Evolutionary conservation across 2,797 vertebrate species (phyloP).

Genomic region (Enteromius radiatus): DNA sequence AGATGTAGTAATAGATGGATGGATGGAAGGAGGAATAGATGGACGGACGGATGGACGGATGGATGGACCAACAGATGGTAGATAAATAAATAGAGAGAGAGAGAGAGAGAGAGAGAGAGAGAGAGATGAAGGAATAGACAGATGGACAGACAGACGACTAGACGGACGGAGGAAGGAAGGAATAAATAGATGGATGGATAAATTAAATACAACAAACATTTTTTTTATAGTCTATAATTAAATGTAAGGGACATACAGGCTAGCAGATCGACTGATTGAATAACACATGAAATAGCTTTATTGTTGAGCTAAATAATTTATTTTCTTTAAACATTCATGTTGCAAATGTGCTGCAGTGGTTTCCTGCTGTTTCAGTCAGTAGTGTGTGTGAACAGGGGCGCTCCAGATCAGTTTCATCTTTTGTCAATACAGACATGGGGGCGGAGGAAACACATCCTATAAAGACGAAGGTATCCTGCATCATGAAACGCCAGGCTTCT

Average conservation of each 20-base stretch:
- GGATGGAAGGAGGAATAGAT: too few relatives aligned
- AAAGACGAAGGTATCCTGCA: slow-evolving; percentile 79
- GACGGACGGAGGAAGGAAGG: too few relatives aligned
- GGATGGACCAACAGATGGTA: background rate
- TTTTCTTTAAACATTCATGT: background rate
- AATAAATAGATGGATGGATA: too few relatives aligned
- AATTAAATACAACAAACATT: too few relatives aligned
- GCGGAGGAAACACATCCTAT: slow-evolving; percentile 79
- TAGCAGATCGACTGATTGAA: background rate
- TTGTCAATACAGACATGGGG: slow-evolving; percentile 78
- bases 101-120: background rate
- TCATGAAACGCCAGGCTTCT: slow-evolving; percentile 76
- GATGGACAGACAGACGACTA: too few relatives aligned
- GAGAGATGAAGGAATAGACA: background rate
- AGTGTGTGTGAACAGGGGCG: slow-evolving; percentile 43
- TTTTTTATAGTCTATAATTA: background rate
- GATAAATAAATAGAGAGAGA: background rate
- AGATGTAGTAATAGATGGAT: too few relatives aligned
- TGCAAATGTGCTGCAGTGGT: background rate
- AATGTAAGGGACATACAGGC: background rate
- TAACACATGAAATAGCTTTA: background rate
- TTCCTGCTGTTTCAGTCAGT: background rate
- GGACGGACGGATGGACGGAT: too few relatives aligned
- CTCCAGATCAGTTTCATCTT: slow-evolving; percentile 75
- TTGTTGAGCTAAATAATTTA: background rate